Base-by-base conservation (phyloP, 2,888 invertebrate genomes). In the Spatulosminthurus flaviceps region DNA sequence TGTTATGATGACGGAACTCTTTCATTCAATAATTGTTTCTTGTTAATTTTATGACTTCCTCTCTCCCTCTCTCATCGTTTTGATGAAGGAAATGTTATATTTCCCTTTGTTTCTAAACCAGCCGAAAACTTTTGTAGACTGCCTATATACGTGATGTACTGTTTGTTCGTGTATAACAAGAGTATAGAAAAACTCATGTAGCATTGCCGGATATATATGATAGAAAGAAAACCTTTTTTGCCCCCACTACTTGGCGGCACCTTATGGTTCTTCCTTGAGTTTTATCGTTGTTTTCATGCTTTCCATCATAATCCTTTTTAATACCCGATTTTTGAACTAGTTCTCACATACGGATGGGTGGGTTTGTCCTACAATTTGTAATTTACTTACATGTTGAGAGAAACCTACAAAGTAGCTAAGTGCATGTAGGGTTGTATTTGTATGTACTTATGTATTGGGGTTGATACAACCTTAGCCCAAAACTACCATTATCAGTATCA, bases 21-120 rank as follows among this genome's bases (percentile, higher is more conserved):
- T 77, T 61, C 43, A 77, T 70, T 77, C 34, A 29, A 70, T 77
- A 78, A 78, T 71, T 78, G 61, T 78, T 71, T 78, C 71, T 70
- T 71, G 78, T 78, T 71, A 78, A 71, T 78, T 78, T 78, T 78
- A 78, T 72, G 70, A 78, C 78, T 78, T 78, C 78, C 78, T 78
- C 72, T 78, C 78, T 64, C 66, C 34, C 19, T 71, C 78, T 78
- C 72, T 78, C 78, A 72, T 72, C 34, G 24, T 71, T 70, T 77
- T 75, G 64, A 75, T 75, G 75, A 76, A 42, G 61, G 51, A 60
- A 70, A 61, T 42, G 61, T 67, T 34, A 51, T 61, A 22, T 43
- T 71, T 13, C 51, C 69, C 64, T 64, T 26, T 64, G 26, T 64
- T 22, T 64, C 26, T 22, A 64, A 2, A 7, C 13, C 64, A 24